Evolutionary conservation across 2,888 invertebrate genomes (phyloP).

Genomic region (Erynnis tages): DNA sequence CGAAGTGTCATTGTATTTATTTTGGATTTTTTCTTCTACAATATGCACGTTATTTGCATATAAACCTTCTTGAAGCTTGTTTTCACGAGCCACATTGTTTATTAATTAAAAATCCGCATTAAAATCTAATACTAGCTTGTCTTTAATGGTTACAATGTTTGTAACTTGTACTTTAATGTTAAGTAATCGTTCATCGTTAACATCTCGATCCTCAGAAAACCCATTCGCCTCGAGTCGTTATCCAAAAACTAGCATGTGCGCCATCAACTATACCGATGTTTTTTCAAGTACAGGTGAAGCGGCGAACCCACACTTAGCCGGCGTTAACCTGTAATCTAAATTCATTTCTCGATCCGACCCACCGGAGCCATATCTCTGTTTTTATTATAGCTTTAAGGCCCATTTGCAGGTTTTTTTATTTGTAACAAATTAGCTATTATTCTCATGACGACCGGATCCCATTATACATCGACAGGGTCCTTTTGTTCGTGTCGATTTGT

Average conservation of each 20-base stretch:
- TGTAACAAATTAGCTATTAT: constrained; percentile 78
- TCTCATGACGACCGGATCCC: constrained; percentile 68
- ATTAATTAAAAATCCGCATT: too few relatives aligned
- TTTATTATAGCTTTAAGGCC: constrained; percentile 77
- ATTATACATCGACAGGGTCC: constrained; percentile 55
- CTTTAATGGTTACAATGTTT: too few relatives aligned
- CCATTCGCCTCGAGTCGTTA: constrained; percentile 16
- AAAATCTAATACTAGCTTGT: too few relatives aligned
- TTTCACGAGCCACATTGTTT: too few relatives aligned
- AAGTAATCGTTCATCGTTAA: not conserved
- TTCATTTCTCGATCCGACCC: constrained; percentile 80
- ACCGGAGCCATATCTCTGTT: constrained; percentile 74
- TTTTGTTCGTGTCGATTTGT: constrained; percentile 31
- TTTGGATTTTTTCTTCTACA: too few relatives aligned
- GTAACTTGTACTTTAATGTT: too few relatives aligned
- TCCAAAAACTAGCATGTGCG: constrained; percentile 19
- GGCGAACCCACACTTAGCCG: constrained; percentile 76
- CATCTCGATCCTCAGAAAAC: not conserved
- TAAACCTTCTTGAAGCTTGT: too few relatives aligned
- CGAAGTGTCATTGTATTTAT: too few relatives aligned
- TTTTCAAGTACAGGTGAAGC: constrained; percentile 76
- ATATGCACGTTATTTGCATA: too few relatives aligned
- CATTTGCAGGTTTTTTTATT: constrained; percentile 78
- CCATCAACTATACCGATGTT: constrained; percentile 39
- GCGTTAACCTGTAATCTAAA: constrained; percentile 82